Evolutionary conservation across 2,797 vertebrate species (phyloP).

Genomic region (Adrianichthys oophorus): DNA sequence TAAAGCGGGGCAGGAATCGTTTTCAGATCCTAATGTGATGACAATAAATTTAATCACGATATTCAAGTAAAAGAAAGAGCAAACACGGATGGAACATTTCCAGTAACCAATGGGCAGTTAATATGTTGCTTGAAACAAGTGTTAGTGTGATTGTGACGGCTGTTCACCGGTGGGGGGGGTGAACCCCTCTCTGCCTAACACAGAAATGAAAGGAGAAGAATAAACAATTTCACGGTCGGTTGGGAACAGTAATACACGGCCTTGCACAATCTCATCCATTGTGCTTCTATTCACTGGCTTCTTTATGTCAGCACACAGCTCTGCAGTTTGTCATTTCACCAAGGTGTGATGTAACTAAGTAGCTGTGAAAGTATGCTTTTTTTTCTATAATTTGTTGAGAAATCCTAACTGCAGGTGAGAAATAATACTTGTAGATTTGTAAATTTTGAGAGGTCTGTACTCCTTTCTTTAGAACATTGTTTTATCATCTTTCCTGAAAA

Average conservation of each 20-base stretch:
- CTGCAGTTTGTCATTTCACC: slow-evolving; percentile 36
- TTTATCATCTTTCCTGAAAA: too few relatives aligned
- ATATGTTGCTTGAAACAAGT: slow-evolving; percentile 52
- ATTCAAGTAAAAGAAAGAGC: slow-evolving; percentile 36
- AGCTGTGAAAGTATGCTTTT: slow-evolving; percentile 14
- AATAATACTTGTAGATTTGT: neutral
- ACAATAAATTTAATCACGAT: slow-evolving; percentile 3
- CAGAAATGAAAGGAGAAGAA: slow-evolving; percentile 63
- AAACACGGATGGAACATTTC: slow-evolving; percentile 51
- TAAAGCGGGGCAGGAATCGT: neutral
- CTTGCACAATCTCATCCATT: slow-evolving; percentile 34
- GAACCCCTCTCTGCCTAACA: slow-evolving; percentile 50
- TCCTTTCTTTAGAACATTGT: too few relatives aligned
- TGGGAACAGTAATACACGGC: slow-evolving; percentile 48
- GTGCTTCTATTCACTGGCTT: slow-evolving; percentile 40
- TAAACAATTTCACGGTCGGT: slow-evolving; percentile 74
- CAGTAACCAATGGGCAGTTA: slow-evolving; percentile 51
- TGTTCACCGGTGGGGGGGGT: slow-evolving; percentile 29
- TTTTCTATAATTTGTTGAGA: neutral
- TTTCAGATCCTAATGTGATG: slow-evolving; percentile 22
- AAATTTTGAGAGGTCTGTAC: too few relatives aligned
- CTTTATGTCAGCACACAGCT: slow-evolving; percentile 26
- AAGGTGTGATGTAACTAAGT: slow-evolving; percentile 3
- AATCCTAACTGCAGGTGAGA: neutral
- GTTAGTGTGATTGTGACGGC: slow-evolving; percentile 26